Evolutionary conservation across 2,797 vertebrate species (phyloP).

Genomic region (Amazonetta brasiliensis): DNA sequence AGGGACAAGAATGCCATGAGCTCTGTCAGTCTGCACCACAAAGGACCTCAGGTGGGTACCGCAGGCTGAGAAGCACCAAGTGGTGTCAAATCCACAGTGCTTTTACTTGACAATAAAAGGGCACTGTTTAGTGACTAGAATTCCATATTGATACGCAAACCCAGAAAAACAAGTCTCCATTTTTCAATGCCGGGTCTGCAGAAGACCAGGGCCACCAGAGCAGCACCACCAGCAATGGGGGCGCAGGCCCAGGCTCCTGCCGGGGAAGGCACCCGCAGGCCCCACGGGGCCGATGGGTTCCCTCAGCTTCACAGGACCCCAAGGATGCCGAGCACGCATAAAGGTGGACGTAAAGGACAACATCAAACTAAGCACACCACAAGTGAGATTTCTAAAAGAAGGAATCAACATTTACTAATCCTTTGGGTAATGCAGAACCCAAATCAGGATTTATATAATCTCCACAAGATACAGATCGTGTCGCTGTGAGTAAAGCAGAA

Average conservation of each 20-base stretch:
- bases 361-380: not conserved
- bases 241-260: too few relatives aligned
- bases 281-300: fast-evolving
- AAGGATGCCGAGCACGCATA: not conserved
- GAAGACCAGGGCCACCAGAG: not conserved
- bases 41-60: fast-evolving
- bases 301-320: not conserved
- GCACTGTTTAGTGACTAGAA: not conserved
- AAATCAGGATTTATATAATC: not conserved
- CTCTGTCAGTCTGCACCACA: not conserved
- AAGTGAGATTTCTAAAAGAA: not conserved
- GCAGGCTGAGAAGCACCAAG: not conserved
- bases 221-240: not conserved
- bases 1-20: not conserved
- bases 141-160: not conserved
- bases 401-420: not conserved
- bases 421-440: not conserved
- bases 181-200: not conserved
- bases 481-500: not conserved
- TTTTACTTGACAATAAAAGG: not conserved
- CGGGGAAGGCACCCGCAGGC: too few relatives aligned
- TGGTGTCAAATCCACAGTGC: not conserved
- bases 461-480: not conserved
- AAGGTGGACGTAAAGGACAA: not conserved
- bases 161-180: not conserved